phyloP scores from a whole-genome alignment of 2,113 vertebrate species.

The Candoia aspera region DNA sequence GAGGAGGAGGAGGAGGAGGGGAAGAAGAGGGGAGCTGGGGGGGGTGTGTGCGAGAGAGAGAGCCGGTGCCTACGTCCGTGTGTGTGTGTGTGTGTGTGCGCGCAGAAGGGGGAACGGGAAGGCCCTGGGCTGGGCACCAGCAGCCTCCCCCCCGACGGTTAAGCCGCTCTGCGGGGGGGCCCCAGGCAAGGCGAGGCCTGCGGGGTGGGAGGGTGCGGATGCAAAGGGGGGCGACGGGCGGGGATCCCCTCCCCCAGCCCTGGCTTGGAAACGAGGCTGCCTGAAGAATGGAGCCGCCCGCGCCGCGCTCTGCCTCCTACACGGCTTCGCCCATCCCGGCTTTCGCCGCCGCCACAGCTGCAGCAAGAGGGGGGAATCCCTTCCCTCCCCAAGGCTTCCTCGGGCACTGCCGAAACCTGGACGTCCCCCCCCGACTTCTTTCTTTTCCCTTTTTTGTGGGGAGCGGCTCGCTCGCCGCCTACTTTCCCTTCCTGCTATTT shows the following conservation, averaged over 20 bases:
- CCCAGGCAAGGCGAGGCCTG: not conserved
- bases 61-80: not conserved
- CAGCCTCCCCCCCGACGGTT: constrained; percentile 12
- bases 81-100: not conserved
- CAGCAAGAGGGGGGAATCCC: constrained; percentile 46
- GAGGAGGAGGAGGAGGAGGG: not conserved
- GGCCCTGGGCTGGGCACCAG: constrained; percentile 26
- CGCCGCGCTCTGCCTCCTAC: constrained; percentile 48
- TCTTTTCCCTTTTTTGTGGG: not conserved
- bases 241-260: not conserved
- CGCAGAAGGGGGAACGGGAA: constrained; percentile 15
- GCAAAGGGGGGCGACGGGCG: not conserved
- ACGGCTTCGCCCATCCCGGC: constrained; percentile 44
- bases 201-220: not conserved
- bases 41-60: not conserved
- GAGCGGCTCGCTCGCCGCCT: not conserved
- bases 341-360: constrained; percentile 35
- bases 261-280: constrained; percentile 22
- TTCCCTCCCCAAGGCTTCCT: constrained; percentile 55
- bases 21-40: not conserved
- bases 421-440: constrained; percentile 29
- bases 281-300: constrained; percentile 19
- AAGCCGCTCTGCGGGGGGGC: constrained; percentile 23
- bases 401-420: constrained; percentile 55
- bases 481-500: not conserved